phyloP scores from a whole-genome alignment of 2,888 invertebrate genomes.

The Cantharis rufa region DNA sequence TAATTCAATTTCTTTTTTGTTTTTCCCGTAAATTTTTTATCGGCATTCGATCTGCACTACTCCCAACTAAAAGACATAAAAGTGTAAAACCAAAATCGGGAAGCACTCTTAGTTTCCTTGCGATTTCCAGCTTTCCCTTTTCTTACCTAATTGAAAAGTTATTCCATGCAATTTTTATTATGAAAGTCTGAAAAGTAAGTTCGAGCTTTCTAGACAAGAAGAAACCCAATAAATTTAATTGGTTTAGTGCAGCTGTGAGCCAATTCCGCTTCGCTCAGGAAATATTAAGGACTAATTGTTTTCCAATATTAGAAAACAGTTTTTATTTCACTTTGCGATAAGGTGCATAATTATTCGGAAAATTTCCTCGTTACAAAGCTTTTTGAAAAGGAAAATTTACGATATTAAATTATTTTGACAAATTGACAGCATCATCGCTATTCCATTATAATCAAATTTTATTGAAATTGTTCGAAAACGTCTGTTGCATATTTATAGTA shows the following conservation, averaged over 20 bases:
- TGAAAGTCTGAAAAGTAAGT: neutral
- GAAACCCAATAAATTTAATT: neutral
- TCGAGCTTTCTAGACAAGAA: neutral
- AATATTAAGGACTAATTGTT: neutral
- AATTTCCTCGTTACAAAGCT: neutral
- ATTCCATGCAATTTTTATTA: neutral
- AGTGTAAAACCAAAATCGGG: neutral
- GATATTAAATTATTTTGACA: neutral
- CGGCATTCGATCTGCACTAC: neutral
- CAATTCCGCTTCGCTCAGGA: neutral
- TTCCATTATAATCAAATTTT: neutral
- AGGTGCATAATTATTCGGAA: neutral
- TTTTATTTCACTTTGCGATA: neutral
- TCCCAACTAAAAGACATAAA: neutral
- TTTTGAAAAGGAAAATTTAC: neutral
- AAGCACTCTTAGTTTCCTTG: neutral
- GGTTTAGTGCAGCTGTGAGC: neutral
- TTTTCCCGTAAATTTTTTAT: neutral
- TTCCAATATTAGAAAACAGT: neutral
- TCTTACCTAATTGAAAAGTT: neutral
- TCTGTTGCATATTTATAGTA: neutral
- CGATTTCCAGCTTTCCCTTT: neutral
- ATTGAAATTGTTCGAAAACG: neutral
- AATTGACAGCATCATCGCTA: neutral
- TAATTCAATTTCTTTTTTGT: neutral